A percentile compares a stretch with the other conserved stretches of the same genome.
Evolutionary conservation across 2,888 invertebrate genomes (phyloP).

Genomic region (Hipparchia semele): DNA sequence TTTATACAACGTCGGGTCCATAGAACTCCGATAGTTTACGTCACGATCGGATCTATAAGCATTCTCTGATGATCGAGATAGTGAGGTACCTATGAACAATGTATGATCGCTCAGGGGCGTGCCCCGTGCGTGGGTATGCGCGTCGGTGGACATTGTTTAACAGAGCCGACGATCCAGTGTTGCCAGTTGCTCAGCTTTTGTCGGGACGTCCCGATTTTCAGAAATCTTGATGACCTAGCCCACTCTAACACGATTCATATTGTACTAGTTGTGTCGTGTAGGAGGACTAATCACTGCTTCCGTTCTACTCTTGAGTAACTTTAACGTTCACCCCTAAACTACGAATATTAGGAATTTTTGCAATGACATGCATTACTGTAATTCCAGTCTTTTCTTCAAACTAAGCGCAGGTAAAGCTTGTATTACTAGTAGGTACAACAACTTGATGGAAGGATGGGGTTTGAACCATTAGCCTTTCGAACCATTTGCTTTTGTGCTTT

Average conservation of each 20-base stretch:
- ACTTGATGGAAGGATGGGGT: no score
- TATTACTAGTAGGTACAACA: no score
- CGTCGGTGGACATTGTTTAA: constrained; percentile 78
- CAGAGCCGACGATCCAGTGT: constrained; percentile 57
- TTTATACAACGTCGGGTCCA: constrained; percentile 33
- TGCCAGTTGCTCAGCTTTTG: constrained; percentile 14
- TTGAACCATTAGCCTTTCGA: no score
- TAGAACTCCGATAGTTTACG: constrained; percentile 38
- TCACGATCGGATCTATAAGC: constrained; percentile 45
- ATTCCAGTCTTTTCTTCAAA: no score
- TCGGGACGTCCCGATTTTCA: constrained; percentile 22
- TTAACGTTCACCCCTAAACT: no score
- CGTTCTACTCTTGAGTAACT: neutral
- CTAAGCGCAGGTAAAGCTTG: no score
- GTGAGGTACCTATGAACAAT: constrained; percentile 55
- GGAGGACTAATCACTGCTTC: constrained; percentile 3
- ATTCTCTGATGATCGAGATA: constrained; percentile 61
- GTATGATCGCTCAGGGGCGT: constrained; percentile 64
- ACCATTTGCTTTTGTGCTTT: no score
- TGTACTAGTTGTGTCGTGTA: neutral
- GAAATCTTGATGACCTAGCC: constrained; percentile 21
- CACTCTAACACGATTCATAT: constrained; percentile 11
- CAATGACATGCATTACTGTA: no score
- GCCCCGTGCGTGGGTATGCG: constrained; percentile 68
- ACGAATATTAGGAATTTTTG: no score